These are phyloP conservation scores for Ursus arctos DNA, from an alignment of 2,113 vertebrate species.

Conservation along the genomic window DNA sequence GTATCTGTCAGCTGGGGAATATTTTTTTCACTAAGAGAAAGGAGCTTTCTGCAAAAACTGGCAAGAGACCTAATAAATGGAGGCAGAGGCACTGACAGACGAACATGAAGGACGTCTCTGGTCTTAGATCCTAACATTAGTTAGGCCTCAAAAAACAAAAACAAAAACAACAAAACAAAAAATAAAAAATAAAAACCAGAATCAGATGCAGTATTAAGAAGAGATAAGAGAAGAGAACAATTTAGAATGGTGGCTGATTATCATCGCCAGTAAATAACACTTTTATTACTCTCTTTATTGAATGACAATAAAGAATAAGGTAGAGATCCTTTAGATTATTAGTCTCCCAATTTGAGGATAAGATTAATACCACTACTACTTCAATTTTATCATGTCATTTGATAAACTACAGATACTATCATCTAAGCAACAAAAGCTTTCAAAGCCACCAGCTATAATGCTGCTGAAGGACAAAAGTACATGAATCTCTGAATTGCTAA, in stretches of 20 bases:
- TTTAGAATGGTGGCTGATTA: constrained; percentile 17
- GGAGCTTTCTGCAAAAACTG: neutral
- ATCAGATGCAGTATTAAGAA: neutral
- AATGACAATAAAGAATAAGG: constrained; percentile 4
- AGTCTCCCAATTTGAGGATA: neutral
- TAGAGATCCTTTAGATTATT: neutral
- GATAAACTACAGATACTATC: neutral
- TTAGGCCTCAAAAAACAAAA: neutral
- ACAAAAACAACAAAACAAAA: neutral
- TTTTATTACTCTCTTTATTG: neutral
- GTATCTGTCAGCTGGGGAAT: neutral
- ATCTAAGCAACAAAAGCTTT: neutral
- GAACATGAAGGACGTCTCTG: neutral
- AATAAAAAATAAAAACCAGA: neutral
- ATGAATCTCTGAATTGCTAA: neutral
- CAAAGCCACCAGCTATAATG: neutral
- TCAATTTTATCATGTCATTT: constrained; percentile 41
- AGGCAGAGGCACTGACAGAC: neutral
- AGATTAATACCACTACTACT: neutral
- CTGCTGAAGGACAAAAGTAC: neutral
- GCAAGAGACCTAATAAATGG: neutral
- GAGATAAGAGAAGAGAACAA: neutral
- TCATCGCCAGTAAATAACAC: neutral
- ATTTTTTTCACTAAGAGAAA: constrained; percentile 45
- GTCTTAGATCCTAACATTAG: neutral